phyloP scores from a whole-genome alignment of 2,888 invertebrate genomes.

The Diarsia brunnea region DNA sequence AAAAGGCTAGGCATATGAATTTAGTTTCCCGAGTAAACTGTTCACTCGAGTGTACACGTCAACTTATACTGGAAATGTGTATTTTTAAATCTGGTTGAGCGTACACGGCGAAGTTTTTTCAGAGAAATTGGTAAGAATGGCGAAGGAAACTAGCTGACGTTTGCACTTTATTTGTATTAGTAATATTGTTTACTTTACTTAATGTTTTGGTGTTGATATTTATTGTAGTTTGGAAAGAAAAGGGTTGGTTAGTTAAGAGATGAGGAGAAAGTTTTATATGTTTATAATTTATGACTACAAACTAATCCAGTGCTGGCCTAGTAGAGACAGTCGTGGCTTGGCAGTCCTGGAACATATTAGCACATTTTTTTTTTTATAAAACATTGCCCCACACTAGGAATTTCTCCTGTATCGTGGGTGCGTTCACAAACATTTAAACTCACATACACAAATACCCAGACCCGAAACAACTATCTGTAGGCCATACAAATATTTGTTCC shows the following conservation, averaged over 20 bases:
- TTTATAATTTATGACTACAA: neutral
- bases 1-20: neutral
- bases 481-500: no score
- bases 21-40: neutral
- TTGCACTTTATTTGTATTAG: slow-evolving; percentile 13
- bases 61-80: neutral
- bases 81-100: no score
- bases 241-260: neutral
- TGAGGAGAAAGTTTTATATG: neutral
- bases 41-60: neutral
- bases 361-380: no score
- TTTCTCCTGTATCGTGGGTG: no score
- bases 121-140: slow-evolving; percentile 24
- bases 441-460: no score
- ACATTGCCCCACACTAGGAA: no score
- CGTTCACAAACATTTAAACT: no score
- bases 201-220: slow-evolving; percentile 26
- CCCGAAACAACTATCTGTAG: no score
- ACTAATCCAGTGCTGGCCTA: neutral
- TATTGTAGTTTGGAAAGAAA: slow-evolving; percentile 13
- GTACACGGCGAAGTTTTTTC: slow-evolving; percentile 32
- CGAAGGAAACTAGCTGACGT: slow-evolving; percentile 37
- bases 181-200: slow-evolving; percentile 23
- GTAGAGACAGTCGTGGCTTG: neutral
- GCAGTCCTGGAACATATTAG: neutral